Evolutionary conservation across 2,797 vertebrate genomes (phyloP).

Genomic region (Sebastes wilsoni): DNA sequence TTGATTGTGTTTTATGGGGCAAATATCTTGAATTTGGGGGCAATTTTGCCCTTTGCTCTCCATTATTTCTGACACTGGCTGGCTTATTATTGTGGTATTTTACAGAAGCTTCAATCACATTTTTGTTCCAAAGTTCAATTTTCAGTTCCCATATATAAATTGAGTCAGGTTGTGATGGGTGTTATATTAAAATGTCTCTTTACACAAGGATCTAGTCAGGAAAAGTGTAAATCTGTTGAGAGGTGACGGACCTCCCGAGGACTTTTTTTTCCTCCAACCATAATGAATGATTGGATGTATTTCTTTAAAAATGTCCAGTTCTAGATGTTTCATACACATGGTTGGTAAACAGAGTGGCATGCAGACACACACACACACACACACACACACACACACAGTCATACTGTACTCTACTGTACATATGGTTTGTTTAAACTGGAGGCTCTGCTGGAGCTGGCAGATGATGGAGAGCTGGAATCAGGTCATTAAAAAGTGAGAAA

Average conservation of each 20-base stretch:
- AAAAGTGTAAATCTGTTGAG: background rate
- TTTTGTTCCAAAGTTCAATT: background rate
- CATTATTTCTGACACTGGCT: background rate
- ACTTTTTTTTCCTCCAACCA: background rate
- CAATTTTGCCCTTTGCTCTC: no score
- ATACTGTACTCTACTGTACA: slow-evolving; percentile 25
- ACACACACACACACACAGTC: background rate
- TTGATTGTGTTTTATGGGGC: background rate
- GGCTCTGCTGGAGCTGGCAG: slow-evolving; percentile 2
- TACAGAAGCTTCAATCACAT: background rate
- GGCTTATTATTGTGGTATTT: background rate
- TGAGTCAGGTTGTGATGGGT: background rate
- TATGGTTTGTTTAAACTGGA: slow-evolving; percentile 42
- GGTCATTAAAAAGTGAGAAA: slow-evolving; percentile 33
- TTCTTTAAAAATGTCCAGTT: slow-evolving; percentile 9
- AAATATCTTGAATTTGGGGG: background rate
- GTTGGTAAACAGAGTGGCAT: slow-evolving; percentile 11
- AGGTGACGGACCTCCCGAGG: background rate
- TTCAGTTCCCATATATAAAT: background rate
- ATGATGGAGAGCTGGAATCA: slow-evolving; percentile 25
- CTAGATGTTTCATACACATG: background rate
- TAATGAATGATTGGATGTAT: background rate
- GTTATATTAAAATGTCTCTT: background rate
- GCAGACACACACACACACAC: slow-evolving; percentile 1
- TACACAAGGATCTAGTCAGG: background rate